Evolutionary conservation across 53 echinoderm and acorn worm genomes (phyloP).

Genomic region (Holothuria scabra): DNA sequence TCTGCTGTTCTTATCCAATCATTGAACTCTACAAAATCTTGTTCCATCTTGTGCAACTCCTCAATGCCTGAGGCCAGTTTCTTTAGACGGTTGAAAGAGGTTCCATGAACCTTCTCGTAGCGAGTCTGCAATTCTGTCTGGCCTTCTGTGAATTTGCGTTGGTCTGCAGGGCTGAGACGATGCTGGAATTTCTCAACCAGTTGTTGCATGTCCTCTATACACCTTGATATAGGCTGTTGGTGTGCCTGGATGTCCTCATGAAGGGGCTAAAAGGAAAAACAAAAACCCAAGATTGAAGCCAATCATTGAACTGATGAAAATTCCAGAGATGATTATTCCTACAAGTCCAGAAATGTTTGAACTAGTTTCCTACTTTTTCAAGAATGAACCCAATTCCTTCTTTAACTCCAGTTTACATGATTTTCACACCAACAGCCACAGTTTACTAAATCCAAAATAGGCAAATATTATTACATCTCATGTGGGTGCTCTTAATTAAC

Average conservation of each 20-base stretch:
- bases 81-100: slow-evolving; percentile 77
- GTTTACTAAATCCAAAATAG: too few relatives aligned
- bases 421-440: too few relatives aligned
- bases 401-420: too few relatives aligned
- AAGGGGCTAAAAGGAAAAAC: slow-evolving; percentile 59
- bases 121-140: slow-evolving; percentile 79
- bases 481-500: too few relatives aligned
- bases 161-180: slow-evolving; percentile 70
- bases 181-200: slow-evolving; percentile 79
- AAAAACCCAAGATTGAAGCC: background rate
- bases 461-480: too few relatives aligned
- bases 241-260: slow-evolving; percentile 94
- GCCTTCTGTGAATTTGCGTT: slow-evolving; percentile 68
- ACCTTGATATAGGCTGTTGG: slow-evolving; percentile 87
- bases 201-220: slow-evolving; percentile 88
- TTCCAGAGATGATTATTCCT: background rate
- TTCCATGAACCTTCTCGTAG: slow-evolving; percentile 76
- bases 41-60: slow-evolving; percentile 82
- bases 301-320: background rate
- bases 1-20: slow-evolving; percentile 81
- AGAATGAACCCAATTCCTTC: too few relatives aligned
- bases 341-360: too few relatives aligned
- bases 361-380: too few relatives aligned
- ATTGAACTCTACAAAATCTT: slow-evolving; percentile 71
- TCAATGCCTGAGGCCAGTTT: slow-evolving; percentile 76